These are phyloP conservation scores for Chaetorhynchus papuensis DNA, from an alignment of 2,113 vertebrate species.

Conservation along the genomic window DNA sequence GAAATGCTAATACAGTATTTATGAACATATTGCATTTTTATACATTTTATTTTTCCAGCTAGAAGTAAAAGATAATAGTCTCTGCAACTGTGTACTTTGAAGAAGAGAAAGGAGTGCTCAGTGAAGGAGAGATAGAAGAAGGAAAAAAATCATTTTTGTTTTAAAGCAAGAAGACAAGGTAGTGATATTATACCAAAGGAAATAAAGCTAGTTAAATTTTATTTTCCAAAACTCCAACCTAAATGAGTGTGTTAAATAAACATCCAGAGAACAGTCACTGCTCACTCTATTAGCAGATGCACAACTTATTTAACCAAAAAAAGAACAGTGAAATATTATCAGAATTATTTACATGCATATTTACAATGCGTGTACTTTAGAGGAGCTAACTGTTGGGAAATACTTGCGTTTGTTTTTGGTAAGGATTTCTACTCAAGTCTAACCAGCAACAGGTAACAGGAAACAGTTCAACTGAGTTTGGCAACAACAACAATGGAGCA, in stretches of 20 bases:
- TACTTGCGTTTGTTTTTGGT: slow-evolving; percentile 26
- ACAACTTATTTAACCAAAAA: slow-evolving; percentile 63
- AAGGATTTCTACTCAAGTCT: slow-evolving; percentile 47
- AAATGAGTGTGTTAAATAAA: slow-evolving; percentile 66
- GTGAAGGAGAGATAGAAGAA: background rate
- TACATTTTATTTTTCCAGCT: background rate
- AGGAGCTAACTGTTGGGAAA: slow-evolving; percentile 39
- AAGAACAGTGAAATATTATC: slow-evolving; percentile 69
- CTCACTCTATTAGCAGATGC: slow-evolving; percentile 66
- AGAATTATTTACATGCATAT: slow-evolving; percentile 81
- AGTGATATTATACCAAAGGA: slow-evolving; percentile 47
- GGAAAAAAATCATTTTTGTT: background rate
- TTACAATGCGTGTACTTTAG: slow-evolving; percentile 65
- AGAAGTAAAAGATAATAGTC: background rate
- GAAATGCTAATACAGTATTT: background rate
- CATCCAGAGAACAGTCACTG: slow-evolving; percentile 64
- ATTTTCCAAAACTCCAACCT: slow-evolving; percentile 72
- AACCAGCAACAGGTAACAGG: slow-evolving; percentile 25
- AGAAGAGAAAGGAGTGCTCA: background rate
- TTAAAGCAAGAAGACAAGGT: background rate
- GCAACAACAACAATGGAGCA: slow-evolving; percentile 43
- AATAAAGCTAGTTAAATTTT: slow-evolving; percentile 70
- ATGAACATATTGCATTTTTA: background rate
- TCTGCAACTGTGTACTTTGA: background rate
- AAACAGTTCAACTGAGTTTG: slow-evolving; percentile 41